Base-by-base conservation (phyloP, 2,888 invertebrate species). In the Thereva nobilitata region DNA sequence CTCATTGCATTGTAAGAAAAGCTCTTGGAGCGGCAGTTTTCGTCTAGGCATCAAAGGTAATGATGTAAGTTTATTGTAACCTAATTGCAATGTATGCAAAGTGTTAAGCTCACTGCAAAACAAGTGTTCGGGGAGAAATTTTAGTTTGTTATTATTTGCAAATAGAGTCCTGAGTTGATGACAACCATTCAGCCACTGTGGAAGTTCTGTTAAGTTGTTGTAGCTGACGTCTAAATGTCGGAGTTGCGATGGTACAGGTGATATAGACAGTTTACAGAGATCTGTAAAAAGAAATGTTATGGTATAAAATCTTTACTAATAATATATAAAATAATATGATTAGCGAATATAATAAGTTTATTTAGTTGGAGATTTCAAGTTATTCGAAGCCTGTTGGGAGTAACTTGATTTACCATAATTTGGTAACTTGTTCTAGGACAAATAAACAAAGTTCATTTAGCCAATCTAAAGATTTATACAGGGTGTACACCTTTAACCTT, bases 141-240 rank as follows among this genome's bases (percentile, higher is more conserved):
- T 84, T 54, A 92, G 79, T 52, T 85, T 83, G 75, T 93, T 93
- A 77, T 91, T 89, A 72, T 88, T 89, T 10, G 90, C 92, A 73
- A 89, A 88, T 9, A 93, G 82, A 7, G 87, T 88, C 54, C 87
- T 85, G 54, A 93, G 81, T 70, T 89, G 86, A 12, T 86, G 87
- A 74, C 92, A 89, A 42, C 87, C 87, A 8, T 88, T 87, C 50
- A 90, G 81, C 92, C 92, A 93, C 73, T 89, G 88, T 0, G 93
- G 92, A 61, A 93, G 79, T 5, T 86, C 82, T 34, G 86, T 86
- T 68, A 93, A 80, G 73, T 88, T 87, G 75, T 93, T 93, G 77
- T 90, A 88, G 5, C 91, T 91, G 8, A 93, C 87, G 75, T 93
- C 89, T 53, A 93, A 84, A 76, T 91, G 90, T 71, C 87, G 86